These are phyloP conservation scores for Chelonia mydas DNA, from an alignment of 2,797 vertebrate genomes.

Conservation along the genomic window DNA sequence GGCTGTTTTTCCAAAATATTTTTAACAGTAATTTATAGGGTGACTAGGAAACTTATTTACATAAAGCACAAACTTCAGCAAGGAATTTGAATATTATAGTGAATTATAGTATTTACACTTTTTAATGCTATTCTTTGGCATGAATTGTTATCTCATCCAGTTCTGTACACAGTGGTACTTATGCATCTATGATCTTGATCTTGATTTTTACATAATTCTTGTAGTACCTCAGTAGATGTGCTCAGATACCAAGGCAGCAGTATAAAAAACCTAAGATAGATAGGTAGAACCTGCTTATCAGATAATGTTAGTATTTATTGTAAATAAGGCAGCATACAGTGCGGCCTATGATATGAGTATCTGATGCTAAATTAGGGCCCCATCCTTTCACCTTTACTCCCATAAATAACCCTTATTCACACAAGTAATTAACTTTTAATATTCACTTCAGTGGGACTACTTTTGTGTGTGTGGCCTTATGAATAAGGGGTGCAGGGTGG, in stretches of 20 bases:
- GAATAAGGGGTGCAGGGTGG: rapidly evolving
- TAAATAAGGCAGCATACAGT: not conserved
- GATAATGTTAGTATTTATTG: not conserved
- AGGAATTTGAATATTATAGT: not conserved
- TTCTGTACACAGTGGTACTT: not conserved
- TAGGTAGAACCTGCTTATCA: not conserved
- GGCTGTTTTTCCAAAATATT: not conserved
- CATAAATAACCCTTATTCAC: not conserved
- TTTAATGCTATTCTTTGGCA: not conserved
- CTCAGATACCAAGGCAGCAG: not conserved
- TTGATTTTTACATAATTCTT: not conserved
- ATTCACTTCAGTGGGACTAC: not conserved
- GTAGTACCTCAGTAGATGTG: not conserved
- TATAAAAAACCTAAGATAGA: not conserved
- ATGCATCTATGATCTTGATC: not conserved
- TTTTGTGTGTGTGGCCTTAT: not conserved
- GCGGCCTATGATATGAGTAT: not conserved
- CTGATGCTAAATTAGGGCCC: not conserved
- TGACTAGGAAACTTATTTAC: not conserved
- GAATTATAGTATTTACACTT: not conserved
- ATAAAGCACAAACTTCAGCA: not conserved
- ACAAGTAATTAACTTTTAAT: not conserved
- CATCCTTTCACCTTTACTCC: not conserved
- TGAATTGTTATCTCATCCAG: not conserved
- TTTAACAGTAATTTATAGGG: not conserved